phyloP scores from a whole-genome alignment of 2,113 vertebrate species.

The Crotophaga sulcirostris region DNA sequence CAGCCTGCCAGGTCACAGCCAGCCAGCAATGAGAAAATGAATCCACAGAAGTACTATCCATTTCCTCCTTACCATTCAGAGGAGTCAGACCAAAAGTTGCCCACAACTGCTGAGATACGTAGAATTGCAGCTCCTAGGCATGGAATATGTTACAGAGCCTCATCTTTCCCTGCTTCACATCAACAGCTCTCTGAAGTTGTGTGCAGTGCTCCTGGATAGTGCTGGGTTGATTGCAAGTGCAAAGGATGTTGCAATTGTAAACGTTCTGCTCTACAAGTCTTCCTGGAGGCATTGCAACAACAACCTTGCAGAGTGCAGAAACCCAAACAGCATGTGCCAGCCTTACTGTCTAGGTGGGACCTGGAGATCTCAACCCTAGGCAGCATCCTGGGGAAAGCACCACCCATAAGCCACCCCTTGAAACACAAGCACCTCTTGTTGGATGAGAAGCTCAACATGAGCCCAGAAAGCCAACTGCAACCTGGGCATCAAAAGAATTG shows the following conservation, averaged over 20 bases:
- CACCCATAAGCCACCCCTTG: background rate
- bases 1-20: conserved; percentile 32
- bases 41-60: background rate
- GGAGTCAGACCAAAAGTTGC: background rate
- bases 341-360: no score
- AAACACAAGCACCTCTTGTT: background rate
- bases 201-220: background rate
- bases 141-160: rapidly evolving
- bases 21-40: background rate
- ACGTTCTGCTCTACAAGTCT: background rate
- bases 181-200: background rate
- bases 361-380: background rate
- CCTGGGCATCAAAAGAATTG: no score
- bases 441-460: no score
- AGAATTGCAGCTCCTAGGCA: background rate
- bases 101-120: background rate
- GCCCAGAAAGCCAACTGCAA: no score
- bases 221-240: background rate
- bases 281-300: background rate
- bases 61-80: background rate
- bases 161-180: background rate
- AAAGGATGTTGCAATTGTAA: background rate
- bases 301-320: background rate
- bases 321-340: background rate
- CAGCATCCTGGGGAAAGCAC: background rate